Conservation (phyloP, 2,888 invertebrate species). For the Melieria omissa region DNA sequence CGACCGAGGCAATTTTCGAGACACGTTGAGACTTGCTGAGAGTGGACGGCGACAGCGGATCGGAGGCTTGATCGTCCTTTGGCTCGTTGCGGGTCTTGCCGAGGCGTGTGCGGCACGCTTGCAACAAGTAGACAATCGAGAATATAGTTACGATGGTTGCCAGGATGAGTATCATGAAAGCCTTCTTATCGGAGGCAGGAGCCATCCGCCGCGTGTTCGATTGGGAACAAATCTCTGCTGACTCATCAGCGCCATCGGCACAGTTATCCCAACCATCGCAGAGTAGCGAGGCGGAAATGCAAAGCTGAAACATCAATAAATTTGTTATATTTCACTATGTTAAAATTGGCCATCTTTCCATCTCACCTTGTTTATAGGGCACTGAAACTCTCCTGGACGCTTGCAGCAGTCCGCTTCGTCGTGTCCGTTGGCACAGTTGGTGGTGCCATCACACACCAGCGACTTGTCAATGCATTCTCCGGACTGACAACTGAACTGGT, state of each 20-base stretch:
- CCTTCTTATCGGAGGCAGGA: constrained; percentile 68
- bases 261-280: constrained; percentile 85
- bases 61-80: constrained; percentile 74
- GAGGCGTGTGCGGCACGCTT: constrained; percentile 69
- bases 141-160: constrained; percentile 71
- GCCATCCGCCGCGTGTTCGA: constrained; percentile 67
- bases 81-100: constrained; percentile 69
- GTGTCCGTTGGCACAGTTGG: constrained; percentile 76
- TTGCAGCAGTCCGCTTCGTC: constrained; percentile 79
- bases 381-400: constrained; percentile 73
- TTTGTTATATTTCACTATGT: neutral
- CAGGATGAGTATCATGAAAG: constrained; percentile 71
- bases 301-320: constrained; percentile 64
- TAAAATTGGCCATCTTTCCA: neutral
- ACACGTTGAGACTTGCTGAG: constrained; percentile 64
- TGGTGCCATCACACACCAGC: constrained; percentile 73
- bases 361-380: constrained; percentile 74
- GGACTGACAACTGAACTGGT: constrained; percentile 73
- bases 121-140: constrained; percentile 69
- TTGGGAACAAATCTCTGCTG: constrained; percentile 72
- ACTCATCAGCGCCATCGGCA: constrained; percentile 84
- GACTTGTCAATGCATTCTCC: constrained; percentile 73
- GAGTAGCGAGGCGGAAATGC: constrained; percentile 74
- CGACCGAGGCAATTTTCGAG: constrained; percentile 67
- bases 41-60: constrained; percentile 72